Evolutionary conservation across 2,888 invertebrate species (phyloP).

Genomic region (Acleris holmiana): DNA sequence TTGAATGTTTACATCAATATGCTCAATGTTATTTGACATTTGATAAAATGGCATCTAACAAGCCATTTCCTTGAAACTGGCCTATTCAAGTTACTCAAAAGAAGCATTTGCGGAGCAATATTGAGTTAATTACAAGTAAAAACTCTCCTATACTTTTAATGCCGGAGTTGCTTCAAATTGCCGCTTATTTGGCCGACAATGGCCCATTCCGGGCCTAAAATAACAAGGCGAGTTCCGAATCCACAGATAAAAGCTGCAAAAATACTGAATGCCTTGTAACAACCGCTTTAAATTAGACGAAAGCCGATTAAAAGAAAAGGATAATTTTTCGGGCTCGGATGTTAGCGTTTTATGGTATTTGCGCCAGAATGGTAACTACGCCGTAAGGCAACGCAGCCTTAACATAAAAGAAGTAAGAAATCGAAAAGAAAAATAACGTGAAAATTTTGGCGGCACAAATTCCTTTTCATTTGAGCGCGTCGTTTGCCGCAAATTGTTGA

Average conservation of each 20-base stretch:
- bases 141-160: not conserved
- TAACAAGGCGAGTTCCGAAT: conserved; percentile 8
- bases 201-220: conserved; percentile 19
- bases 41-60: no score
- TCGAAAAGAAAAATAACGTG: no score
- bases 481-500: no score
- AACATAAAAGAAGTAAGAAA: no score
- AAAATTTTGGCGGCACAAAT: no score
- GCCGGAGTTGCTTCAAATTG: not conserved
- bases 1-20: conserved; percentile 39
- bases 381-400: no score
- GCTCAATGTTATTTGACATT: no score
- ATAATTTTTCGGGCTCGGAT: conserved; percentile 1
- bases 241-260: conserved; percentile 6
- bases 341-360: not conserved
- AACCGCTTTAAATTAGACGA: conserved; percentile 1
- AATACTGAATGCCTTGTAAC: conserved; percentile 1
- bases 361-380: no score
- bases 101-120: not conserved
- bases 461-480: no score
- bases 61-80: no score
- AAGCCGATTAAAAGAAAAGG: not conserved
- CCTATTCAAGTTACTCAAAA: not conserved
- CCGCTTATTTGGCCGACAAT: conserved; percentile 8
- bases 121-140: not conserved